Evolutionary conservation across 2,888 invertebrate species (phyloP), one percentile per base, ranked within the genome.

Genomic region (Didymodactylos carnosus): DNA sequence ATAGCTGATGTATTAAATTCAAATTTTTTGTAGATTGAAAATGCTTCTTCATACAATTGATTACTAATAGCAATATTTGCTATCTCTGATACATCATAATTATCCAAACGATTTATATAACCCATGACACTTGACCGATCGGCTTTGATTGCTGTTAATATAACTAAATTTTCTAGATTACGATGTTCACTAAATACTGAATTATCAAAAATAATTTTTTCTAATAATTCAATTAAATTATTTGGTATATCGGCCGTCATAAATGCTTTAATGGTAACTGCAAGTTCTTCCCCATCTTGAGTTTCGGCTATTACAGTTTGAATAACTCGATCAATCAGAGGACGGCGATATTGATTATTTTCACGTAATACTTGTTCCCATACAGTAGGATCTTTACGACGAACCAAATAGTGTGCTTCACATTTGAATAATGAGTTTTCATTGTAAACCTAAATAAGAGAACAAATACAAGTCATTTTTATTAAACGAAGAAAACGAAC

Each of bases 181-280:
- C 62, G 89, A 84, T 99, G 98, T 83, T 98, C 97, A 75, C 94
- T 94, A 85, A 98, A 99, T 29, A 92, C 94, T 0, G 95, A 95
- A 83, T 90, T 98, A 81, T 98, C 98, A 69, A 98, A 86, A 0
- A 98, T 97, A 79, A 99, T 98, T 85, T 99, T 98, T 85, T 98
- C 98, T 1, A 99, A 86, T 75, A 98, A 85, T 82, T 99, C 98
- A 78, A 98, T 98, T 75, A 98, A 86, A 84, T 99, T 98, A 81
- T 99, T 98, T 46, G 98, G 98, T 80, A 98, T 86, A 85, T 98
- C 97, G 19, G 98, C 97, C 0, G 95, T 94, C 97, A 99, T 98
- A 86, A 98, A 98, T 0, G 98, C 97, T 83, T 98, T 98, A 13
- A 98, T 98, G 0, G 98, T 95, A 0, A 95, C 94, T 0, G 95